Conservation (phyloP, 1,140 invertebrate genomes). For the Microplitis mediator region DNA sequence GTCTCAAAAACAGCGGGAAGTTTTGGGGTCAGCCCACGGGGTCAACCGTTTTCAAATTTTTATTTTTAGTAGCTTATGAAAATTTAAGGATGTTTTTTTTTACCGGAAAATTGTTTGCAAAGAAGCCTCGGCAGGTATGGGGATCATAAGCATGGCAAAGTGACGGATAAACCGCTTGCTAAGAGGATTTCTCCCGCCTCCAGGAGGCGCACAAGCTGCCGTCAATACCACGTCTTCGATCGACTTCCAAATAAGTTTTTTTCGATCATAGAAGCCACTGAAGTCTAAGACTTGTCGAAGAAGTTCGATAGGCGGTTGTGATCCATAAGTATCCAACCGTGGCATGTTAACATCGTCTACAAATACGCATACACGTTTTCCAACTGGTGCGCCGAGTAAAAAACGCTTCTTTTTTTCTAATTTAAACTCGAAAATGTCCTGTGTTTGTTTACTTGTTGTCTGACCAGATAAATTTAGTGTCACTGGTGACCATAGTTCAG, state of each 20-base stretch:
- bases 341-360: conserved; percentile 96
- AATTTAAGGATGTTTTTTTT: not conserved
- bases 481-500: conserved; percentile 72
- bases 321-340: conserved; percentile 80
- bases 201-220: conserved; percentile 85
- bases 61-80: too few species aligned
- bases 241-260: conserved; percentile 86
- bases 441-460: conserved; percentile 80
- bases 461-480: conserved; percentile 89
- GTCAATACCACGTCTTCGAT: conserved; percentile 84
- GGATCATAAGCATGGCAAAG: conserved; percentile 80
- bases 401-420: conserved; percentile 83
- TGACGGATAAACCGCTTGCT: conserved; percentile 84
- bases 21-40: too few species aligned
- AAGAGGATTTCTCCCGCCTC: conserved; percentile 83
- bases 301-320: conserved; percentile 88
- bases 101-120: conserved; percentile 82
- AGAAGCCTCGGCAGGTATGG: conserved; percentile 74
- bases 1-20: too few species aligned
- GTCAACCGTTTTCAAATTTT: too few species aligned
- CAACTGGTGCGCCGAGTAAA: conserved; percentile 81
- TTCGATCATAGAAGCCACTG: conserved; percentile 82
- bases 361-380: conserved; percentile 83
- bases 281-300: conserved; percentile 84
- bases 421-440: conserved; percentile 80